Conservation (phyloP, 2,797 vertebrate species). For the Phrynocephalus vlangalii region DNA sequence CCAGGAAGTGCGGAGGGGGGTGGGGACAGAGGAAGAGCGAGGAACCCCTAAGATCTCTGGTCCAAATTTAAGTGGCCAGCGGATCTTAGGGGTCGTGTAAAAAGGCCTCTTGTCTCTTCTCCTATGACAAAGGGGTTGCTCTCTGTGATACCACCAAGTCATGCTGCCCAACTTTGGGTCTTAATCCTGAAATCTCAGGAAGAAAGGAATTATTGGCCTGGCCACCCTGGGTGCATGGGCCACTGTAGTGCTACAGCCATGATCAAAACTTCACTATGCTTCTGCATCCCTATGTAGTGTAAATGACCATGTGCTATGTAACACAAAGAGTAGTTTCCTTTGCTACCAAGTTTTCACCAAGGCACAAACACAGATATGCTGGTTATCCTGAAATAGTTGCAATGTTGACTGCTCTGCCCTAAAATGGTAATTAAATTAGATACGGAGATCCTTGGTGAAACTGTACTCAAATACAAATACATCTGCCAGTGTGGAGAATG, state of each 20-base stretch:
- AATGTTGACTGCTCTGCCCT: conserved; percentile 71
- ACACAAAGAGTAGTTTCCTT: conserved; percentile 59
- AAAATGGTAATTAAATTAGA: conserved; percentile 66
- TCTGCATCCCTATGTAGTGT: conserved; percentile 66
- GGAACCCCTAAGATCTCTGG: too few relatives aligned
- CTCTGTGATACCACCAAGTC: too few relatives aligned
- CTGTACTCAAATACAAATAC: conserved; percentile 56
- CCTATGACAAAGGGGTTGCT: too few relatives aligned
- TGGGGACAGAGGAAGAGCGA: too few relatives aligned
- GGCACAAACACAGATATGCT: conserved; percentile 71
- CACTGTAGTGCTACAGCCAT: conserved; percentile 63
- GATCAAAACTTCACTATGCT: conserved; percentile 67
- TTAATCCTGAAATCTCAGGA: too few relatives aligned
- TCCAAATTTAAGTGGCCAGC: too few relatives aligned
- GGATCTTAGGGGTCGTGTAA: too few relatives aligned
- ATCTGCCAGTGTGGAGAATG: conserved; percentile 53
- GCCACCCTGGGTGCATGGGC: conserved; percentile 48
- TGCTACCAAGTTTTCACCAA: conserved; percentile 68
- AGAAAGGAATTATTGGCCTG: too few relatives aligned
- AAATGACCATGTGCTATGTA: conserved; percentile 65
- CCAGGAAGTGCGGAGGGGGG: too few relatives aligned
- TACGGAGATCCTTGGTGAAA: conserved; percentile 65
- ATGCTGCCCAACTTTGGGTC: too few relatives aligned
- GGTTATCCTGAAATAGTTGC: conserved; percentile 66
- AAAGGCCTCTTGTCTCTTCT: too few relatives aligned